Evolutionary conservation across 2,797 vertebrate species (phyloP), one percentile per base, ranked within the genome.

Genomic region (Hapalemur alaotrensis): DNA sequence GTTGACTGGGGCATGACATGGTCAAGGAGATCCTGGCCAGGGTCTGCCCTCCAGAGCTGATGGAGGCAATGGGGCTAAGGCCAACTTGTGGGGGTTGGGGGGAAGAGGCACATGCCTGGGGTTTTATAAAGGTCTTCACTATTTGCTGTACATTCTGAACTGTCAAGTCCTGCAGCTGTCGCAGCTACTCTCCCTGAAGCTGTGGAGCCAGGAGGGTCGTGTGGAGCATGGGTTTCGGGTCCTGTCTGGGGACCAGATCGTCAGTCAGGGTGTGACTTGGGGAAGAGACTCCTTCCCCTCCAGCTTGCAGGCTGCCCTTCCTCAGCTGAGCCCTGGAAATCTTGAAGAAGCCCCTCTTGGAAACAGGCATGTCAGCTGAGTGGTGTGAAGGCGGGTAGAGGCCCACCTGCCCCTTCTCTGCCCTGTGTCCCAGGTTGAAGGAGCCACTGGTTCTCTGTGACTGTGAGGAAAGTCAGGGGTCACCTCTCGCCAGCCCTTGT

Each of bases 201-300:
- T n/a, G 17, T 3, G 0, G 54, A 25, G 41, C 50, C 9, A 5
- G 30, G 50, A 28, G 72, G 30, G 46, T 23, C 0, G 0, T 10
- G 1, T 46, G 14, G 91, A 80, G 43, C 11, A 41, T 12, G 1
- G 73, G 43, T 22, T 79, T 95, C 25, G n/a, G 86, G 54, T 95
- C 78, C 15, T 38, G 3, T 93, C 28, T 32, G 30, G 41, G 73
- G 81, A 38, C 96, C 95, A 59, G 69, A 76, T 95, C 82, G 70
- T 61, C 93, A 85, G 93, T 87, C 54, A 96, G 94, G 69, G 14
- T 73, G 35, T 52, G 6, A 17, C 11, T 7, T 65, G 63, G 61
- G 59, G 35, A 43, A 23, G 23, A 70, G 76, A 48, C 25, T 9
- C 48, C 32, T 20, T 70, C 35, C 43, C 48, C n/a, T 41, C 28